phyloP scores from a whole-genome alignment of 2,888 invertebrate genomes.

The Andrena chrysosceles region DNA sequence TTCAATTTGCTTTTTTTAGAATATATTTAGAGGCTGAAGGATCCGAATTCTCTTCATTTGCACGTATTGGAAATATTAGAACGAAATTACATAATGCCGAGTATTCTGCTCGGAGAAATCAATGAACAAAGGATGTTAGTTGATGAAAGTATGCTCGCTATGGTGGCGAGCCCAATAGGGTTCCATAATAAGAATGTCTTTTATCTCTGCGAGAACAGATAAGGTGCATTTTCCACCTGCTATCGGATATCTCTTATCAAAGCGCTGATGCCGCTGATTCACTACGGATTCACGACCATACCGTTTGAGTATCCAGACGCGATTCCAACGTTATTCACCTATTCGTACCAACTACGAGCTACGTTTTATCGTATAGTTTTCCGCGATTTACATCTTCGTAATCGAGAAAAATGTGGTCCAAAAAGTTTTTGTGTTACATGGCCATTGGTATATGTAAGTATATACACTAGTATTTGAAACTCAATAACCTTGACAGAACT shows the following conservation, averaged over 20 bases:
- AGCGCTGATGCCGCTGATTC: slow-evolving; percentile 75
- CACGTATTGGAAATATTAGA: background rate
- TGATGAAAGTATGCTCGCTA: slow-evolving; percentile 4
- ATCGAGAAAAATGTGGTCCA: slow-evolving; percentile 65
- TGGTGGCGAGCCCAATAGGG: background rate
- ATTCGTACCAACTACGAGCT: background rate
- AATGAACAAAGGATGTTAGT: slow-evolving; percentile 3
- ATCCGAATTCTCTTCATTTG: slow-evolving; percentile 14
- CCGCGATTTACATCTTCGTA: background rate
- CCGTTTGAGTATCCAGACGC: slow-evolving; percentile 7
- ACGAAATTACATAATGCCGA: background rate
- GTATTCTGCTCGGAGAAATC: background rate
- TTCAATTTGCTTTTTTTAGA: slow-evolving; percentile 19
- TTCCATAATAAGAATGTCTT: slow-evolving; percentile 8
- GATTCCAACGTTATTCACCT: slow-evolving; percentile 12
- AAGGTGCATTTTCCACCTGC: slow-evolving; percentile 70
- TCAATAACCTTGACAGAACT: background rate
- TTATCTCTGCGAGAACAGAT: slow-evolving; percentile 77
- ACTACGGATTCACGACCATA: slow-evolving; percentile 59
- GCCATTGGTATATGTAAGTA: slow-evolving; percentile 80
- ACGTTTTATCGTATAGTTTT: slow-evolving; percentile 3
- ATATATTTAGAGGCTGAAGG: background rate
- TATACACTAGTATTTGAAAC: slow-evolving; percentile 2
- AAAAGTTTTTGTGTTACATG: slow-evolving; percentile 77
- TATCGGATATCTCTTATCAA: slow-evolving; percentile 77